Percentiles rank a stretch among this genome's conserved stretches.
phyloP scores from a whole-genome alignment of 2,888 invertebrate genomes.

The Epiblema foenella region DNA sequence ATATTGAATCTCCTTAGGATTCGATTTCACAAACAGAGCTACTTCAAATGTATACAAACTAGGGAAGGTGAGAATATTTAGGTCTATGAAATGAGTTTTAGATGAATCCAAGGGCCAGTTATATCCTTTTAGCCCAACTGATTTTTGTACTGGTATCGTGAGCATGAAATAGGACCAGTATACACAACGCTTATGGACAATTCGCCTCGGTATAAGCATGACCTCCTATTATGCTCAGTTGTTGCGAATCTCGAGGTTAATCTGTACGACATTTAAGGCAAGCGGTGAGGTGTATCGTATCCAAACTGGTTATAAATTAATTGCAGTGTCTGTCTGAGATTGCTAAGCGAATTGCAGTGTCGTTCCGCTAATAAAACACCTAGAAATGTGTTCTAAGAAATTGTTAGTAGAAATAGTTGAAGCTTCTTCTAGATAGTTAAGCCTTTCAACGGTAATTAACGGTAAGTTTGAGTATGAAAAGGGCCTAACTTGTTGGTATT shows the following conservation, averaged over 20 bases:
- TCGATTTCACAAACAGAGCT: too few relatives aligned
- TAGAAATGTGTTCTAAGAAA: not conserved
- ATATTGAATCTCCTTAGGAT: too few relatives aligned
- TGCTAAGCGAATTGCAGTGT: not conserved
- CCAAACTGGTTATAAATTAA: not conserved
- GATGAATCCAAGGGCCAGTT: too few relatives aligned
- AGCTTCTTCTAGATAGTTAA: not conserved
- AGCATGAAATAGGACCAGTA: not conserved
- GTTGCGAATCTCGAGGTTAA: not conserved
- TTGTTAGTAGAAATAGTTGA: not conserved
- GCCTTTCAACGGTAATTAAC: too few relatives aligned
- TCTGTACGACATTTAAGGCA: too few relatives aligned
- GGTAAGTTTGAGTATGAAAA: not conserved
- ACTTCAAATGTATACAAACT: too few relatives aligned
- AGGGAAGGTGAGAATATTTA: too few relatives aligned
- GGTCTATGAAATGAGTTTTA: too few relatives aligned
- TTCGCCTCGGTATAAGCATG: not conserved
- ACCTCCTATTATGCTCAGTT: not conserved
- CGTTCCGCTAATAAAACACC: not conserved
- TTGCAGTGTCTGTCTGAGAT: not conserved
- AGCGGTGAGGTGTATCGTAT: not conserved
- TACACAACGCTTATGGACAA: not conserved
- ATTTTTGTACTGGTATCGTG: not conserved
- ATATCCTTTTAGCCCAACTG: too few relatives aligned
- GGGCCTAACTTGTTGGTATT: not conserved